These are phyloP conservation scores for Drosophila anceps DNA, from an alignment of 2,888 invertebrate genomes.

Conservation along the genomic window DNA sequence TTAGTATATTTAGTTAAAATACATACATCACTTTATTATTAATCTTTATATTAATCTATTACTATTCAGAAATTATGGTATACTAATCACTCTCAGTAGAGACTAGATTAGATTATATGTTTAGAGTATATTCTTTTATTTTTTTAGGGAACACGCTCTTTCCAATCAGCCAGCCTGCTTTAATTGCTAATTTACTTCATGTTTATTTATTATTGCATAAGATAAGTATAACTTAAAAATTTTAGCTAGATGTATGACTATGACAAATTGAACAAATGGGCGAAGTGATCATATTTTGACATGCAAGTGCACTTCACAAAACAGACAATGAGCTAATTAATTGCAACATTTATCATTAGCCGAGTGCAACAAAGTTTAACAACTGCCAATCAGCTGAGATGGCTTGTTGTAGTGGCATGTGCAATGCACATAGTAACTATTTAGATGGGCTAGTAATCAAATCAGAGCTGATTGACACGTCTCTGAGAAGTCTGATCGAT, in stretches of 20 bases:
- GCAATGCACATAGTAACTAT: not conserved
- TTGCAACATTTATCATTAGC: constrained; percentile 35
- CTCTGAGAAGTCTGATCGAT: not conserved
- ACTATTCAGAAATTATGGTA: not conserved
- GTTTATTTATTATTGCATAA: not conserved
- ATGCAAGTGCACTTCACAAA: constrained; percentile 34
- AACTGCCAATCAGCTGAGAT: constrained; percentile 15
- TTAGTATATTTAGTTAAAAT: not conserved
- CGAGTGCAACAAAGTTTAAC: constrained; percentile 23
- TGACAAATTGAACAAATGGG: constrained; percentile 1
- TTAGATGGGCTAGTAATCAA: not conserved
- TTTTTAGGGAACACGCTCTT: not conserved
- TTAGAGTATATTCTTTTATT: not conserved
- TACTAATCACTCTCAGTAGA: too few relatives aligned
- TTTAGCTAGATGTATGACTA: constrained; percentile 3
- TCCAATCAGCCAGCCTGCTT: not conserved
- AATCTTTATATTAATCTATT: not conserved
- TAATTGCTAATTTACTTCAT: not conserved
- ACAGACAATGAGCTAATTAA: constrained; percentile 28
- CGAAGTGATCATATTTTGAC: constrained; percentile 10
- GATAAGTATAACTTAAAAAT: not conserved
- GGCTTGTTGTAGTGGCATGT: not conserved
- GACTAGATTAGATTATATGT: constrained; percentile 1
- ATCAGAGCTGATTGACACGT: constrained; percentile 15
- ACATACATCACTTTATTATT: not conserved